Evolutionary conservation across 1,140 invertebrate species (phyloP).

Genomic region (Vanessa tameamea): DNA sequence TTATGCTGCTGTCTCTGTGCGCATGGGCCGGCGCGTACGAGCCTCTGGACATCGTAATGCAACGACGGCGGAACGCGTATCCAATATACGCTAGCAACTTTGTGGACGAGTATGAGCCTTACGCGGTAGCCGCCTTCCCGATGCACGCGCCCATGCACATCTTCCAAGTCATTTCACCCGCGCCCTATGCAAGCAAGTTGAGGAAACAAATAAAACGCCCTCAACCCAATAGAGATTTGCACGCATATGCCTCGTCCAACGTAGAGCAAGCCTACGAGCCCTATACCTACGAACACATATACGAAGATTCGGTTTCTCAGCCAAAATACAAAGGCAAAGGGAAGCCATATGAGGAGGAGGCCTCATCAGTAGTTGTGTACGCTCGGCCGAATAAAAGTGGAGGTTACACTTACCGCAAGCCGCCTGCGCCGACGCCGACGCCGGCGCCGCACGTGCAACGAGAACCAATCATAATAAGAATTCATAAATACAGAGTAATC

Average conservation of each 20-base stretch:
- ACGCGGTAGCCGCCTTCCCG: slow-evolving; percentile 57
- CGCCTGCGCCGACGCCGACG: slow-evolving; percentile 19
- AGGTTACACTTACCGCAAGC: slow-evolving; percentile 57
- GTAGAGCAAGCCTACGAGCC: slow-evolving; percentile 35
- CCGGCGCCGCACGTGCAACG: background rate
- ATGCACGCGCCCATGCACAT: slow-evolving; percentile 56
- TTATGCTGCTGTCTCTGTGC: slow-evolving; percentile 45
- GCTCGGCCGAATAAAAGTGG: slow-evolving; percentile 55
- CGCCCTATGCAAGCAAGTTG: slow-evolving; percentile 9
- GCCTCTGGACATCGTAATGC: slow-evolving; percentile 38
- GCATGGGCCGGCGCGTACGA: slow-evolving; percentile 16
- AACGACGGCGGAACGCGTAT: slow-evolving; percentile 39
- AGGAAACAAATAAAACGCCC: slow-evolving; percentile 27
- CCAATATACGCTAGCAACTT: slow-evolving; percentile 49
- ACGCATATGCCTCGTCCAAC: slow-evolving; percentile 35
- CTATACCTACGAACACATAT: slow-evolving; percentile 27
- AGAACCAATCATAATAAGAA: slow-evolving; percentile 58
- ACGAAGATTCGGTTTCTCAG: slow-evolving; percentile 15
- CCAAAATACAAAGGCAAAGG: slow-evolving; percentile 28
- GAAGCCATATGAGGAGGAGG: slow-evolving; percentile 37
- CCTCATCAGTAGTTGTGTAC: slow-evolving; percentile 50
- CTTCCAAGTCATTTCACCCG: slow-evolving; percentile 49
- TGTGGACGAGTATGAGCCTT: slow-evolving; percentile 53
- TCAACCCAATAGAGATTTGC: slow-evolving; percentile 29
- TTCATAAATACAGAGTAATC: slow-evolving; percentile 63